These are phyloP conservation scores for Aspidiotus rigidus DNA, from an alignment of 2,888 invertebrate species.

Conservation along the genomic window DNA sequence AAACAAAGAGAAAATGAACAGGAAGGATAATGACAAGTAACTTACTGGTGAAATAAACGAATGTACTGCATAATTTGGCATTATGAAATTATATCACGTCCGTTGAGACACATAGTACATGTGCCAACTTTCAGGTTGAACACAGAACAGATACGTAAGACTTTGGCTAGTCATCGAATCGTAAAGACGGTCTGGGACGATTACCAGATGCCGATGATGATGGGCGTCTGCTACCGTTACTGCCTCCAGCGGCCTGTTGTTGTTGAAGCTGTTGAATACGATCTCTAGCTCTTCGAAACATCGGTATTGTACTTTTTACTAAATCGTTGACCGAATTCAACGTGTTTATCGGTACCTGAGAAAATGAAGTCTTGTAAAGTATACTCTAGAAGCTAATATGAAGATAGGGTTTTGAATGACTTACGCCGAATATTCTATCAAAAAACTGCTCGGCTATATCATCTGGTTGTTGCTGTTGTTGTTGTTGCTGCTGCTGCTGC, in stretches of 20 bases:
- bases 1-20: too few relatives aligned
- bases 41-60: too few relatives aligned
- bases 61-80: too few relatives aligned
- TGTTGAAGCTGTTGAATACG: conserved; percentile 36
- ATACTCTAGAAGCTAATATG: not conserved
- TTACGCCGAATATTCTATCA: not conserved
- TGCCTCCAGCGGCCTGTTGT: conserved; percentile 9
- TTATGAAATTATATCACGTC: too few relatives aligned
- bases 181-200: not conserved
- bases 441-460: not conserved
- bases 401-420: not conserved
- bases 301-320: conserved; percentile 36
- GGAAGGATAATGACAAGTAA: too few relatives aligned
- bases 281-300: conserved; percentile 36
- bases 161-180: not conserved
- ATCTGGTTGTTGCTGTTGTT: not conserved
- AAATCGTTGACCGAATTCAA: conserved; percentile 36
- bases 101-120: too few relatives aligned
- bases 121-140: too few relatives aligned
- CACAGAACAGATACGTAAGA: too few relatives aligned
- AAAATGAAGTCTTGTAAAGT: not conserved
- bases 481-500: not conserved
- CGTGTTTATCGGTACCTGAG: conserved; percentile 37
- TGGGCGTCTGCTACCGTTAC: conserved; percentile 5
- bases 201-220: not conserved